Base-by-base conservation (phyloP, 2,113 vertebrate genomes). In the Salvator merianae region DNA sequence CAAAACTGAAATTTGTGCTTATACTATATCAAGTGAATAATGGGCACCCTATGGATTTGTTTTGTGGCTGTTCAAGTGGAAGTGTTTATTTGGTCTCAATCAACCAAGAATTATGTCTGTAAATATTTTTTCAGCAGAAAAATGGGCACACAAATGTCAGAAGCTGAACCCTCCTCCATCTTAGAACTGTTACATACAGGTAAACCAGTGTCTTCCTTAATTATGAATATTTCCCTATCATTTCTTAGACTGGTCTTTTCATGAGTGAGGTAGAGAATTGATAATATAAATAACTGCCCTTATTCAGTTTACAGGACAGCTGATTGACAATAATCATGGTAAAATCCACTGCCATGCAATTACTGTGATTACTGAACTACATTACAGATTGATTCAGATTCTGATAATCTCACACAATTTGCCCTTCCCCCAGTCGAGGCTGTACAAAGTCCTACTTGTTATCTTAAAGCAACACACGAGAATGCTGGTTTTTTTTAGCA, bases 351-450 rank as follows among this genome's bases (percentile, higher is more conserved):
- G 34, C 32, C 62, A 63, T 63, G 55, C 76, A 78, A 78, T 78
- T 78, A 82, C 18, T 84, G 32, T 85, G 89, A 92, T 89, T 90
- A 87, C 40, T 86, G 43, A 86, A 63, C 79, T 77, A 79, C 50
- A 65, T 78, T 85, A 82, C 86, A 89, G 85, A 71, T 77, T 84
- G 65, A 43, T 68, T 87, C 72, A 79, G 87, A 78, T 47, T 86
- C 70, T 77, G 66, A 75, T 88, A 79, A 79, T 69, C 65, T 22
- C 65, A 81, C n/a, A 5, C 87, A 91, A 91, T 66, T 86, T 81
- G 83, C 80, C 91, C 86, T 85, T 88, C 86, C 10, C 85, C 84
- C 82, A 87, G 84, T 82, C 65, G 30, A 47, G 3, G 32, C 3
- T 36, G 72, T 76, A 84, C 88, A 89, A 13, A 30, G 81, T 7